Conservation (phyloP, 2,113 vertebrate genomes). For the Siphamia tubifer region DNA sequence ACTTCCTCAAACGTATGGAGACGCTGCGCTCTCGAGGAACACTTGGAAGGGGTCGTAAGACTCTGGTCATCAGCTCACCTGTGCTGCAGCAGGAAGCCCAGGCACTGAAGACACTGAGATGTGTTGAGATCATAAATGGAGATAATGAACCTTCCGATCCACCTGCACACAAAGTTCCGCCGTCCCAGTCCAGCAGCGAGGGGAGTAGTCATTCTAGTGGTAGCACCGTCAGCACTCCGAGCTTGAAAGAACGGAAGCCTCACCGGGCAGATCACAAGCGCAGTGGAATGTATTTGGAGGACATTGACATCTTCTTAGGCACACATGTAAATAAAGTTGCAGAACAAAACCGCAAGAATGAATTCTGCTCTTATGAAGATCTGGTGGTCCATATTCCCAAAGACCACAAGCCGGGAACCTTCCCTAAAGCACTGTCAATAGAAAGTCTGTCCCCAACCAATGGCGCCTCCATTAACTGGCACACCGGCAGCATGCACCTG, state of each 20-base stretch:
- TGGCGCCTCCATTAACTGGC: slow-evolving; percentile 83
- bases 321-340: slow-evolving; percentile 75
- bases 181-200: slow-evolving; percentile 81
- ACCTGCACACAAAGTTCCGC: slow-evolving; percentile 31
- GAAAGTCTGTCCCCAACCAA: slow-evolving; percentile 91
- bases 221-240: slow-evolving; percentile 83
- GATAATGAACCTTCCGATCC: slow-evolving; percentile 62
- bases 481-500: slow-evolving; percentile 81
- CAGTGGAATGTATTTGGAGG: slow-evolving; percentile 92
- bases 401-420: slow-evolving; percentile 97
- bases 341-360: slow-evolving; percentile 83
- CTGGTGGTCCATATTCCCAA: slow-evolving; percentile 93
- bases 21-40: slow-evolving; percentile 83
- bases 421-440: slow-evolving; percentile 96
- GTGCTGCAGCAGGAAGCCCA: slow-evolving; percentile 86
- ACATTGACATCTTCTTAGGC: slow-evolving; percentile 85
- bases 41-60: slow-evolving; percentile 66
- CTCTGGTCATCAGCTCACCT: slow-evolving; percentile 86
- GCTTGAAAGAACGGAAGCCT: slow-evolving; percentile 84
- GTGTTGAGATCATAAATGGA: slow-evolving; percentile 84
- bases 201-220: slow-evolving; percentile 85
- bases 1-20: slow-evolving; percentile 93
- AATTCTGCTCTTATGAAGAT: slow-evolving; percentile 92
- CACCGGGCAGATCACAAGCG: slow-evolving; percentile 87
- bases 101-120: slow-evolving; percentile 81